These are phyloP conservation scores for Scarus forsteni DNA, from an alignment of 2,797 vertebrate species.

Conservation along the genomic window DNA sequence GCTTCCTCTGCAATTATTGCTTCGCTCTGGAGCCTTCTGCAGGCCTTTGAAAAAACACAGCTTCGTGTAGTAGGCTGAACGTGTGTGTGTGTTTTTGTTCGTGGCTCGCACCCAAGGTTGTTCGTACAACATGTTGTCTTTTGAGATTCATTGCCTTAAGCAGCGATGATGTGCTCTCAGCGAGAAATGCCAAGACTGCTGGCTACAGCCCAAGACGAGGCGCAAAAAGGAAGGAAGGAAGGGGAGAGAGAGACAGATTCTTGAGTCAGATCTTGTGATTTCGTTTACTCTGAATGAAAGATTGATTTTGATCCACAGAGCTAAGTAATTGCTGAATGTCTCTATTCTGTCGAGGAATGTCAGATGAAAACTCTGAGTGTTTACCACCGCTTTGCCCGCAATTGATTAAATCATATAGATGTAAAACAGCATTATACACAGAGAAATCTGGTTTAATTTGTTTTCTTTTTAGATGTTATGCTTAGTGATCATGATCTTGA, in stretches of 20 bases:
- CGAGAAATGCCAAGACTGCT: conserved; percentile 69
- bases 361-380: conserved; percentile 37
- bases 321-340: conserved; percentile 52
- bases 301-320: conserved; percentile 47
- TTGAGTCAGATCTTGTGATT: conserved; percentile 62
- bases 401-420: conserved; percentile 29
- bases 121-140: conserved; percentile 73
- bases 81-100: conserved; percentile 24
- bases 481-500: conserved; percentile 4
- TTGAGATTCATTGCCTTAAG: conserved; percentile 76
- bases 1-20: conserved; percentile 39
- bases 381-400: conserved; percentile 28
- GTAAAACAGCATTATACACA: conserved; percentile 10
- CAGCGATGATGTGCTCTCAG: conserved; percentile 70
- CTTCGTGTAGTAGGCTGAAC: conserved; percentile 17
- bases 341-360: conserved; percentile 44
- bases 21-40: conserved; percentile 29
- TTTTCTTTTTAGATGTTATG: conserved; percentile 6
- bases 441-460: conserved; percentile 18
- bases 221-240: conserved; percentile 38
- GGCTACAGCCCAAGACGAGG: conserved; percentile 65
- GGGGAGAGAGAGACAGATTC: conserved; percentile 45
- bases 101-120: conserved; percentile 68
- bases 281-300: conserved; percentile 58
- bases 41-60: conserved; percentile 27